phyloP scores from a whole-genome alignment of 2,113 vertebrate genomes.

The Laticauda colubrina region DNA sequence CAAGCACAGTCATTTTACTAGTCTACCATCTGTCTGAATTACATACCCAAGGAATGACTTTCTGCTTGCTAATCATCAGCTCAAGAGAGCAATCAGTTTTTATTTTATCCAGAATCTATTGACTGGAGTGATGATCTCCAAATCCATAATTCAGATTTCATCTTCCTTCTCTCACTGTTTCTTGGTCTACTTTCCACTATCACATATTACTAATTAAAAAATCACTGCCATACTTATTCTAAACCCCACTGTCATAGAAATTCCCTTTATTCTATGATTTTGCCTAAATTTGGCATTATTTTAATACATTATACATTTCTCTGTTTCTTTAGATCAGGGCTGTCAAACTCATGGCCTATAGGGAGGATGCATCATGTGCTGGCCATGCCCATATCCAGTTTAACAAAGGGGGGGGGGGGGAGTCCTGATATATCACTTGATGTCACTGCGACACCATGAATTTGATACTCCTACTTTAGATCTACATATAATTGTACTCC shows the following conservation, averaged over 20 bases:
- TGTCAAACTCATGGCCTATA: too few species aligned
- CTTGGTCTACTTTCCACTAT: not conserved
- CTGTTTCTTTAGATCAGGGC: not conserved
- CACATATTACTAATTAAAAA: not conserved
- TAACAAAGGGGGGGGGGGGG: too few species aligned
- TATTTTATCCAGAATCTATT: not conserved
- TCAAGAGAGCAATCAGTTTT: not conserved
- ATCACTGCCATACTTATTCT: not conserved
- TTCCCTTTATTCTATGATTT: not conserved
- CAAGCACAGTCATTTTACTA: not conserved
- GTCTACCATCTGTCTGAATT: not conserved
- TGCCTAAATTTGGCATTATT: not conserved
- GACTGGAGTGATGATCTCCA: not conserved
- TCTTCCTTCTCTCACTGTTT: not conserved
- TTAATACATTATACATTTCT: constrained; percentile 10
- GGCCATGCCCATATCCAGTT: too few species aligned
- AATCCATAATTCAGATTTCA: not conserved
- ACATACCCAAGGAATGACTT: not conserved
- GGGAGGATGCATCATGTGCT: too few species aligned
- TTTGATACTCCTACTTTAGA: not conserved
- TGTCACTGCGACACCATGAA: too few species aligned
- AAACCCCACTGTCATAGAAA: not conserved
- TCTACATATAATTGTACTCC: not conserved
- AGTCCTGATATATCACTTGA: too few species aligned
- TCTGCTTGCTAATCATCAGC: not conserved